Base-by-base conservation (phyloP, 2,113 vertebrate species). In the Dicrurus megarhynchus region DNA sequence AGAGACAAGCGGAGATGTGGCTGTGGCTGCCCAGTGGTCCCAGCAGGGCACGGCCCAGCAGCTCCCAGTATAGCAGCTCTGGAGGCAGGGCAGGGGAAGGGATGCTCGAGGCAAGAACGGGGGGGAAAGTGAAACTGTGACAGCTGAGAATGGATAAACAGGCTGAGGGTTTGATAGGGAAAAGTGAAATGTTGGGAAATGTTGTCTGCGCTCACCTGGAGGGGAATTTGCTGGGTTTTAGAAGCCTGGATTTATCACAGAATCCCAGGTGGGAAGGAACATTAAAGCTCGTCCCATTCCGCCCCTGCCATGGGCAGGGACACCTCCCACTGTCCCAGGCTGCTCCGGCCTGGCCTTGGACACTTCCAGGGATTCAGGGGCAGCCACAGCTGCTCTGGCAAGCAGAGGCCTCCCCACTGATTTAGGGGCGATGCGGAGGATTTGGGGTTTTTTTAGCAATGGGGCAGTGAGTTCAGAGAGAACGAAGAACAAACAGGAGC, bases 401-500 rank as follows among this genome's bases (percentile, higher is more conserved):
- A 26, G 19, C 70, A 42, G 61, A 57, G 21, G 30, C 35, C 70
- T 87, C 78, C 30, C n/a, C n/a, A 6, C 32, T 35, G 10, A 18
- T 22, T 71, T 16, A 9, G 33, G 33, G 50, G 27, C 37, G 35
- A 17, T 16, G 11, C 2, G 46, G 42, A 65, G 46, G 33, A 42
- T 81, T 39, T 82, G 26, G 11, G 30, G 0, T 2, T 41, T 32
- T 35, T 77, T 41, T 12, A 35, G 21, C 35, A 59, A 42, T 2
- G 44, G 35, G 37, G 49, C 30, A 42, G 14, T 6, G 37, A 56
- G 20, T 69, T 65, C 11, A 3, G 7, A 32, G 21, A 26, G 23
- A 69, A 7, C 18, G 18, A 21, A 15, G 3, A 39, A 39, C 28
- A 30, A 30, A 30, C 0, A 3, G 16, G 47, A 21, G 46, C n/a